A percentile compares a stretch with the other conserved stretches of the same genome.
phyloP scores from a whole-genome alignment of 2,888 invertebrate genomes.

The Drosophila testacea region DNA sequence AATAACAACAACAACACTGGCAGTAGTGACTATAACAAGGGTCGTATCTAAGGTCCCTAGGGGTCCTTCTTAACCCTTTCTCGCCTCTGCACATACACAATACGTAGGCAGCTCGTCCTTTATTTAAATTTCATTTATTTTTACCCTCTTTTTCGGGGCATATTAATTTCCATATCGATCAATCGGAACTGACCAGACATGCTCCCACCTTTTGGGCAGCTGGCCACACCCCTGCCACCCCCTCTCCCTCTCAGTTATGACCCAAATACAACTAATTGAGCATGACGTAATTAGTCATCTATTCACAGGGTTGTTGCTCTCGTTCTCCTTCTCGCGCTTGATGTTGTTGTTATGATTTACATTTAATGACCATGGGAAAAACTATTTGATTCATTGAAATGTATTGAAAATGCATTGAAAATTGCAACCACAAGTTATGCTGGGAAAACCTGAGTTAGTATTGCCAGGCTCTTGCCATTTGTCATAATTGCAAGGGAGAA shows the following conservation, averaged over 20 bases:
- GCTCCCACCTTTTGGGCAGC: conserved; percentile 44
- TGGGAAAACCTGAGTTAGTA: conserved; percentile 17
- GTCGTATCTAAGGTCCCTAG: conserved; percentile 22
- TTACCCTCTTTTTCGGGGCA: conserved; percentile 15
- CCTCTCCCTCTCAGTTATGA: conserved; percentile 34
- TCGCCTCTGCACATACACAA: conserved; percentile 8
- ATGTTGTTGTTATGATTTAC: conserved; percentile 28
- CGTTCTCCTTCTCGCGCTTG: conserved; percentile 8
- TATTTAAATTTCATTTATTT: conserved; percentile 42
- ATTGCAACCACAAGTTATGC: conserved; percentile 38
- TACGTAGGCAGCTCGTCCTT: conserved; percentile 32
- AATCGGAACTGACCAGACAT: conserved; percentile 31
- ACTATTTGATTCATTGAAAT: conserved; percentile 9
- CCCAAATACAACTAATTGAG: conserved; percentile 76
- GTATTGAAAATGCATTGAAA: conserved; percentile 51
- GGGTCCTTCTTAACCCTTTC: conserved; percentile 43
- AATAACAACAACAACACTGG: conserved; percentile 43
- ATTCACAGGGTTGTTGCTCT: conserved; percentile 48
- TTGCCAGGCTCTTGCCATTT: conserved; percentile 36
- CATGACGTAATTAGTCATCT: conserved; percentile 78
- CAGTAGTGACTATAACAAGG: conserved; percentile 18
- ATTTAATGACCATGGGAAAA: conserved; percentile 61
- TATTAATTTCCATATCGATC: conserved; percentile 59
- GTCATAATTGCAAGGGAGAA: conserved; percentile 23
- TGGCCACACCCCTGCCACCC: conserved; percentile 41